These are phyloP conservation scores for Diuraphis noxia DNA, from an alignment of 1,140 invertebrate species.

Conservation along the genomic window DNA sequence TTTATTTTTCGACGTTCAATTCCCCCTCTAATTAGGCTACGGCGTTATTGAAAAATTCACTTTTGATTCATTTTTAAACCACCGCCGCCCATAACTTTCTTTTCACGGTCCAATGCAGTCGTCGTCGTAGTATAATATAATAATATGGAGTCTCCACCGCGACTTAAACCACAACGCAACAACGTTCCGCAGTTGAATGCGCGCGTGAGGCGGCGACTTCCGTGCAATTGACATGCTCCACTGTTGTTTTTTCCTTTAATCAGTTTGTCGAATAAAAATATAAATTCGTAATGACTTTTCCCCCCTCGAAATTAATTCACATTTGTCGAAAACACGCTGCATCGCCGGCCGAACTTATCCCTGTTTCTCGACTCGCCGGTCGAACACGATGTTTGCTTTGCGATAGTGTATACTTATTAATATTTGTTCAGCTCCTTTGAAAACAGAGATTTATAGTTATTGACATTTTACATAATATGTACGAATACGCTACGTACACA, in stretches of 20 bases:
- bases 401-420: neutral
- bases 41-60: conserved; percentile 46
- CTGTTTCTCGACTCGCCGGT: neutral
- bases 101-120: neutral
- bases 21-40: conserved; percentile 50
- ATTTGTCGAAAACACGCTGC: conserved; percentile 45
- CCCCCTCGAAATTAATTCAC: conserved; percentile 21
- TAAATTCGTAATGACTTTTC: conserved; percentile 36
- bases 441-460: neutral
- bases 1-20: conserved; percentile 31
- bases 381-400: neutral
- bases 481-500: neutral
- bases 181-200: conserved; percentile 11
- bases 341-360: neutral
- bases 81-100: neutral
- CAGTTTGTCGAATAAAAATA: conserved; percentile 42
- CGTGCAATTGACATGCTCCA: conserved; percentile 48
- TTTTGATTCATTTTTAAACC: conserved; percentile 46
- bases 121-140: neutral
- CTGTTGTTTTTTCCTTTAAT: conserved; percentile 48
- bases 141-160: neutral
- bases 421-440: neutral
- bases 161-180: neutral
- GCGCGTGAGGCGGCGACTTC: neutral
- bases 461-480: neutral